Evolutionary conservation across 2,797 vertebrate species (phyloP).

Genomic region (Serranus cabrilla): DNA sequence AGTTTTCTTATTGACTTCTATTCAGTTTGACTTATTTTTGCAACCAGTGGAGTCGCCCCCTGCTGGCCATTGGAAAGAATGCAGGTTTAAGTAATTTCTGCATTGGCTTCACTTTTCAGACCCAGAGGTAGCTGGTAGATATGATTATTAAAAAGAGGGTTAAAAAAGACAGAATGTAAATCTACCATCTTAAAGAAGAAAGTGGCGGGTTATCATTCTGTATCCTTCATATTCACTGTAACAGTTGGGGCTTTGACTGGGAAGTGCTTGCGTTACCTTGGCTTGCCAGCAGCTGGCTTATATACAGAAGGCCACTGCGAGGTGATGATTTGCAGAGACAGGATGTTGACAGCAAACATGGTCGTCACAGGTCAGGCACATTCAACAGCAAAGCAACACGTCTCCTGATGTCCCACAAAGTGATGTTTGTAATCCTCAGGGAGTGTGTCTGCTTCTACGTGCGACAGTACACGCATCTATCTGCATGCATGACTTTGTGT

Average conservation of each 20-base stretch:
- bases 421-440: slow-evolving; percentile 70
- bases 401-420: slow-evolving; percentile 67
- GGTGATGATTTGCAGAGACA: slow-evolving; percentile 70
- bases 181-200: background rate
- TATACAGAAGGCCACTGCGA: slow-evolving; percentile 29
- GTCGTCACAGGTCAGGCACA: slow-evolving; percentile 63
- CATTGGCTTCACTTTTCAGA: too few species aligned
- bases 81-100: too few species aligned
- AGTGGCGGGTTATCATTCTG: slow-evolving; percentile 1
- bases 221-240: background rate
- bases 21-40: too few species aligned
- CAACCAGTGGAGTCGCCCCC: too few species aligned
- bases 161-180: too few species aligned
- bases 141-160: too few species aligned
- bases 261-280: slow-evolving; percentile 21
- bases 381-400: slow-evolving; percentile 64
- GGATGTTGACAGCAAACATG: slow-evolving; percentile 70
- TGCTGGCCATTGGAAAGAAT: too few species aligned
- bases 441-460: slow-evolving; percentile 43
- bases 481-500: slow-evolving; percentile 17
- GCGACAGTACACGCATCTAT: slow-evolving; percentile 33
- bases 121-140: too few species aligned
- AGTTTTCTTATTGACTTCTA: too few species aligned
- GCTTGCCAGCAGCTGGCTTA: slow-evolving; percentile 27
- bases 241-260: slow-evolving; percentile 1